Evolutionary conservation across 2,888 invertebrate species (phyloP), one percentile per base, ranked within the genome.

Genomic region (Drosophila recens): DNA sequence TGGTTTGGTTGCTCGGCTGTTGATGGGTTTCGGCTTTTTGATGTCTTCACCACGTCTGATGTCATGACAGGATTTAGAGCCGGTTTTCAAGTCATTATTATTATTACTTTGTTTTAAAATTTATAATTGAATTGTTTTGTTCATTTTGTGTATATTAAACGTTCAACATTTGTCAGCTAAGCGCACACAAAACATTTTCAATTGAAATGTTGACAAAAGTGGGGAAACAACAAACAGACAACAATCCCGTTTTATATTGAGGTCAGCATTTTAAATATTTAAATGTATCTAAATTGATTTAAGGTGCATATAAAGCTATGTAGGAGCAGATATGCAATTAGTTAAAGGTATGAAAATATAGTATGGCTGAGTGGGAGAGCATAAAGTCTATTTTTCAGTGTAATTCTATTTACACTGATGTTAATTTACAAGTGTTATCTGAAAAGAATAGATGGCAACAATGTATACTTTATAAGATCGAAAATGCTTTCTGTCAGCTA

Each of bases 1-100:
- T 75, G 70, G 71, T 56, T 58, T 51, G 56, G 33, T 42, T 61
- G 65, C 49, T 49, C 17, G 57, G 15, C 57, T 57, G 82, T 67
- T 63, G 70, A 64, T 79, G 69, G 51, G 30, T 49, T 71, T 71
- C 48, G 58, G 52, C 49, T 64, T 71, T 59, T 76, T 72, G 61
- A 67, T 62, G 65, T 65, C 67, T 67, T 72, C 36, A 49, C 51
- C 33, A 48, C 11, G 53, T 52, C 82, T 81, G 81, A 81, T 84
- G 85, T 81, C 80, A 80, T 81, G 81, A 10, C 80, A 82, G 82
- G 82, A 85, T 82, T 82, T 73, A 33, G 17, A 65, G 80, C 76
- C 61, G 80, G 80, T 82, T 84, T 67, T 27, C 15, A 46, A 46
- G 13, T 56, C 40, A 10, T 27, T 42, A 11, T 27, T 13, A 9